Evolutionary conservation across 2,888 invertebrate species (phyloP).

Genomic region (Protodeltote pygarga): DNA sequence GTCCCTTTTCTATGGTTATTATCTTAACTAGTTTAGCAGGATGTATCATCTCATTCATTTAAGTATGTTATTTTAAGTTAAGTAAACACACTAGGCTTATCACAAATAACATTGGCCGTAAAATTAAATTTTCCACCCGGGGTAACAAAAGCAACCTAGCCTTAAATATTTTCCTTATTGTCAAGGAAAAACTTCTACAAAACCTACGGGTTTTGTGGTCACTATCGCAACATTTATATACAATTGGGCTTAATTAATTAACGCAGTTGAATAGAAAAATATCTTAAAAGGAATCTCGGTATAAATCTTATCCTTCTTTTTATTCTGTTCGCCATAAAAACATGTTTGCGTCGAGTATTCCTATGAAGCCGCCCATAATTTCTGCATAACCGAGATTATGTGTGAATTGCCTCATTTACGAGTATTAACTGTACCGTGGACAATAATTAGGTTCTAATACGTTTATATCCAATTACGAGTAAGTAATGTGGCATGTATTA

Average conservation of each 20-base stretch:
- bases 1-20: no score
- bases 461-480: constrained; percentile 15
- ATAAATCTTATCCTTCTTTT: constrained; percentile 7
- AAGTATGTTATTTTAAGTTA: no score
- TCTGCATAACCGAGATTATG: constrained; percentile 21
- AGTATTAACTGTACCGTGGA: constrained; percentile 18
- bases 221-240: constrained; percentile 24
- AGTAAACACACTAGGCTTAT: no score
- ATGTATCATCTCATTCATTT: no score
- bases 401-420: constrained; percentile 7
- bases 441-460: constrained; percentile 26
- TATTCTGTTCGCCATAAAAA: not conserved
- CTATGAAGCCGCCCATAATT: constrained; percentile 9
- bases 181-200: constrained; percentile 33
- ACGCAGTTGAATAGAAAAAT: constrained; percentile 30
- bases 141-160: constrained; percentile 19
- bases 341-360: constrained; percentile 2
- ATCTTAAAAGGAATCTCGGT: constrained; percentile 20
- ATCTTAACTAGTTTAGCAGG: no score
- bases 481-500: no score
- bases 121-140: constrained; percentile 21
- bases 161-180: constrained; percentile 22
- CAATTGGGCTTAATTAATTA: constrained; percentile 36
- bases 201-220: constrained; percentile 9
- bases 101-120: no score